Evolutionary conservation across 2,113 vertebrate species (phyloP).

Genomic region (Choloepus hoffmanni): DNA sequence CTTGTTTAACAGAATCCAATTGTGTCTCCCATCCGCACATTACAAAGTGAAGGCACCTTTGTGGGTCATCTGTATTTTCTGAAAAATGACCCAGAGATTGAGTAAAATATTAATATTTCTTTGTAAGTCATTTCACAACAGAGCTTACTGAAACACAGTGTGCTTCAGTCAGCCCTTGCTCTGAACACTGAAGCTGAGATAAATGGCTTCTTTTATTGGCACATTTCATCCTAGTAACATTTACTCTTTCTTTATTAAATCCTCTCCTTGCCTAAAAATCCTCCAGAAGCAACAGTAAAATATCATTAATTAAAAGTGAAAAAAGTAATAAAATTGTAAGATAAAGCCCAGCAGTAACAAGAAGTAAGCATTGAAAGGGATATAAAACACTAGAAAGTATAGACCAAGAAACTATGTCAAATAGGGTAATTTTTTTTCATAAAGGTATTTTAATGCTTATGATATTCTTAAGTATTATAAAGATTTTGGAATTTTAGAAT

Average conservation of each 20-base stretch:
- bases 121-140: not conserved
- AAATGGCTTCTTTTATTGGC: not conserved
- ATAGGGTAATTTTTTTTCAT: not conserved
- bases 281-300: slow-evolving; percentile 23
- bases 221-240: slow-evolving; percentile 13
- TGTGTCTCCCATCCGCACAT: not conserved
- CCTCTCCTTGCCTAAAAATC: not conserved
- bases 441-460: not conserved
- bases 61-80: not conserved
- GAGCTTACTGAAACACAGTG: not conserved
- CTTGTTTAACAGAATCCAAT: not conserved
- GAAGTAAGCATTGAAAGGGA: not conserved
- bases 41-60: not conserved
- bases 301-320: slow-evolving; percentile 55
- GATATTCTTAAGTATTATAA: not conserved
- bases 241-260: slow-evolving; percentile 30
- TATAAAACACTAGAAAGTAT: not conserved
- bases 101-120: slow-evolving; percentile 2
- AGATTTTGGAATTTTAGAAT: not conserved
- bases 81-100: not conserved
- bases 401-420: not conserved
- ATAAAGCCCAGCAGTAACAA: not conserved
- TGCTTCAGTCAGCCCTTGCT: not conserved
- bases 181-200: not conserved
- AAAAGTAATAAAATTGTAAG: slow-evolving; percentile 5